Percentiles rank a stretch among this genome's conserved stretches.
These are phyloP conservation scores for Apostichopus leukothele DNA, from an alignment of 53 echinoderm and acorn worm genomes.

Conservation along the genomic window DNA sequence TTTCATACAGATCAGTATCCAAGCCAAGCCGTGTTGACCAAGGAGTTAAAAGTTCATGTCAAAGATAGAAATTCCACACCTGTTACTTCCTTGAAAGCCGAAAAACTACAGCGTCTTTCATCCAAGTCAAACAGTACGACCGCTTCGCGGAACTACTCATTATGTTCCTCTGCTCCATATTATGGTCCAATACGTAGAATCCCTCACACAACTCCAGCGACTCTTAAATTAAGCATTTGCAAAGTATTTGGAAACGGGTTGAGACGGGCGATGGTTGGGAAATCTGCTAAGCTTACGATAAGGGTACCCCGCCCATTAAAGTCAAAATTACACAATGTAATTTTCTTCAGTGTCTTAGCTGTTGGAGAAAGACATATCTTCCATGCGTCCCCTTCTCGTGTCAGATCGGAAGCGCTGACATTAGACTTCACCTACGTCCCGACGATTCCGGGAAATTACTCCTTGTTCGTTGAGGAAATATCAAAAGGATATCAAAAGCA, in stretches of 20 bases:
- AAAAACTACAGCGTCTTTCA: no score
- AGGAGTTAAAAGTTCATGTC: no score
- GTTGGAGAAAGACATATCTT: slow-evolving; percentile 3
- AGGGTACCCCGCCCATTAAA: not conserved
- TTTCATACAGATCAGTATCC: no score
- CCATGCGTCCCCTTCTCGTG: not conserved
- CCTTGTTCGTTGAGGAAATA: not conserved
- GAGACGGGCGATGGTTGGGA: not conserved
- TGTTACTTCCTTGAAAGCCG: no score
- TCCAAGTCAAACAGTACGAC: no score
- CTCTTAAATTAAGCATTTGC: not conserved
- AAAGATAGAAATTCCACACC: no score
- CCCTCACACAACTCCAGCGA: not conserved
- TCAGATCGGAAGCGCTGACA: not conserved
- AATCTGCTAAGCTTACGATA: not conserved
- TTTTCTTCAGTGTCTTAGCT: slow-evolving; percentile 16
- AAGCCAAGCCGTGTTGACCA: no score
- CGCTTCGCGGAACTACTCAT: not conserved
- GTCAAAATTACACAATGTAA: not conserved
- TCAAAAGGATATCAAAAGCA: not conserved
- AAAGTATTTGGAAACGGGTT: slow-evolving; percentile 13
- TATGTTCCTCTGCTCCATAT: not conserved
- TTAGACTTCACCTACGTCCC: slow-evolving; percentile 13
- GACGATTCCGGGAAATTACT: not conserved
- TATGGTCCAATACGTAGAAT: not conserved